These are phyloP conservation scores for Brachionus rubens DNA, from an alignment of 1,140 invertebrate genomes.

Conservation along the genomic window DNA sequence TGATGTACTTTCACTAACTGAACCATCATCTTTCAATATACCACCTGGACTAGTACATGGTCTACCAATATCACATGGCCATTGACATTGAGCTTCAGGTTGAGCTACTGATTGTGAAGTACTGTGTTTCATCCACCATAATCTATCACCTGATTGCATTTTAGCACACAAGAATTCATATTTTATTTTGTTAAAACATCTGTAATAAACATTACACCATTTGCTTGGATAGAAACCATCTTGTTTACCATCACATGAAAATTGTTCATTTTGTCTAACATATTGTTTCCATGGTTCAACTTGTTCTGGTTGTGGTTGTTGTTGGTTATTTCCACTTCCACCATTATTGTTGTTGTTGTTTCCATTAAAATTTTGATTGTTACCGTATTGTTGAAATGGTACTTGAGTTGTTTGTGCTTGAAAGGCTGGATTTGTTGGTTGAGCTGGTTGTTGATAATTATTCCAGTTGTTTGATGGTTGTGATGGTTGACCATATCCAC, in stretches of 20 bases:
- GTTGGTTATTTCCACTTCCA: too few relatives aligned
- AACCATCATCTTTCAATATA: not conserved
- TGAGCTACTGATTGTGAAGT: constrained; percentile 22
- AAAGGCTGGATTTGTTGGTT: not conserved
- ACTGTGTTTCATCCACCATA: constrained; percentile 42
- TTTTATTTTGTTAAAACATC: constrained; percentile 29
- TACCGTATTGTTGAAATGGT: constrained; percentile 7
- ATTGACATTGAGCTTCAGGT: constrained; percentile 28
- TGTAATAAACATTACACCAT: constrained; percentile 46
- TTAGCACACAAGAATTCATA: constrained; percentile 33
- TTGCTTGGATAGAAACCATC: constrained; percentile 45
- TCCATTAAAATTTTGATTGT: not conserved
- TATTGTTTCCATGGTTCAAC: constrained; percentile 46
- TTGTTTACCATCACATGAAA: constrained; percentile 11
- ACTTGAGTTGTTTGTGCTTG: not conserved
- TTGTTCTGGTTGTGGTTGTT: constrained; percentile 15
- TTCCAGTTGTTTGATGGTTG: too few relatives aligned
- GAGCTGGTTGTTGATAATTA: constrained; percentile 20
- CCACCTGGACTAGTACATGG: constrained; percentile 40
- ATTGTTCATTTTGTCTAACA: constrained; percentile 43
- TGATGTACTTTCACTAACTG: constrained; percentile 2
- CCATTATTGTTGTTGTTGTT: constrained; percentile 22
- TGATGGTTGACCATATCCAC: not conserved
- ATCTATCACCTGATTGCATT: constrained; percentile 12
- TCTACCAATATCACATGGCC: constrained; percentile 41